These are phyloP conservation scores for Hirtodrosophila alboralis DNA, from an alignment of 2,888 invertebrate genomes.

Conservation along the genomic window DNA sequence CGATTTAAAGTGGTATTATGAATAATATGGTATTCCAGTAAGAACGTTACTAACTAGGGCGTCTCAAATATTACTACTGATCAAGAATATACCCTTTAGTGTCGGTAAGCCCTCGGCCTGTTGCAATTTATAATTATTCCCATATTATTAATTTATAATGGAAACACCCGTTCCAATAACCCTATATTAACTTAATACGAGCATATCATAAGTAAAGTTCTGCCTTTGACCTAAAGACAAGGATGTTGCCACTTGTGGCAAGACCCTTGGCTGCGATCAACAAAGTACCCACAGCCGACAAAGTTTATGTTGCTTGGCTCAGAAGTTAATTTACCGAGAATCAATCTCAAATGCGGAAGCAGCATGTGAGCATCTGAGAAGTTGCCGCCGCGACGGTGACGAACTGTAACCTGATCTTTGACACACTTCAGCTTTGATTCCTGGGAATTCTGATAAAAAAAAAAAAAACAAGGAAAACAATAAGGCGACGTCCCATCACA, in stretches of 20 bases:
- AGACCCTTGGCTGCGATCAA: conserved; percentile 24
- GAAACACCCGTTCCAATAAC: too few relatives aligned
- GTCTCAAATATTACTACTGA: too few relatives aligned
- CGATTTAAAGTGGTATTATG: too few relatives aligned
- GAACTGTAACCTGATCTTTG: conserved; percentile 71
- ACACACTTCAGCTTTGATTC: conserved; percentile 77
- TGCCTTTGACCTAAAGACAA: conserved; percentile 36
- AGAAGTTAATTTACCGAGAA: conserved; percentile 78
- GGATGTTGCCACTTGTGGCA: conserved; percentile 63
- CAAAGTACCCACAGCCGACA: conserved; percentile 54
- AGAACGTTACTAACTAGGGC: too few relatives aligned
- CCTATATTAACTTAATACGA: too few relatives aligned
- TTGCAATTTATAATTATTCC: too few relatives aligned
- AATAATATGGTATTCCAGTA: too few relatives aligned
- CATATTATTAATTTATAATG: too few relatives aligned
- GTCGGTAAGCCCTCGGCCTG: too few relatives aligned
- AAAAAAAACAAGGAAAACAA: conserved; percentile 31
- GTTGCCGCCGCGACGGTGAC: conserved; percentile 22
- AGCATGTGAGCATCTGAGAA: conserved; percentile 49
- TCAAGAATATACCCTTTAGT: too few relatives aligned
- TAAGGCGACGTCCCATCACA: conserved; percentile 37
- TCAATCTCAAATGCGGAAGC: conserved; percentile 66
- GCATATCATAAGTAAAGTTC: conserved; percentile 32
- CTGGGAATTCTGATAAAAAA: conserved; percentile 66
- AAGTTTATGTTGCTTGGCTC: conserved; percentile 50